Percentiles rank a stretch among this genome's conserved stretches.
phyloP scores from a whole-genome alignment of 2,888 invertebrate species.

The Pyrochroa serraticornis region DNA sequence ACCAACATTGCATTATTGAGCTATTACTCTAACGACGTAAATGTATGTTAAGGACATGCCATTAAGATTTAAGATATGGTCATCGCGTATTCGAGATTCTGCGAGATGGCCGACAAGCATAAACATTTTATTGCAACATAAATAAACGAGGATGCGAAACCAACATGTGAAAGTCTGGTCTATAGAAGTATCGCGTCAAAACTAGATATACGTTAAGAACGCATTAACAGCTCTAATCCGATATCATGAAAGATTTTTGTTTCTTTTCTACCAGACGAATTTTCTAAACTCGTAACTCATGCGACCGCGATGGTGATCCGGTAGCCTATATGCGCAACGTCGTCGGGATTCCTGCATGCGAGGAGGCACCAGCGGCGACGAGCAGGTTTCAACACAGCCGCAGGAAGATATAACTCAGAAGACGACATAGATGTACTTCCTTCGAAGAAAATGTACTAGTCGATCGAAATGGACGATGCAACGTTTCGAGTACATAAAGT shows the following conservation, averaged over 20 bases:
- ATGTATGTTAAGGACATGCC: conserved; percentile 32
- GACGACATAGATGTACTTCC: conserved; percentile 41
- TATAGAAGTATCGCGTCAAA: too few relatives aligned
- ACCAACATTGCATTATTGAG: conserved; percentile 27
- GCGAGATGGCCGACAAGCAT: conserved; percentile 24
- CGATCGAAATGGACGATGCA: too few relatives aligned
- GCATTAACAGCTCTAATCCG: conserved; percentile 46
- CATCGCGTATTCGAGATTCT: conserved; percentile 24
- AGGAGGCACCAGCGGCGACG: conserved; percentile 44
- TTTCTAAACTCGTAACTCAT: conserved; percentile 43
- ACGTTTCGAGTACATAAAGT: too few relatives aligned
- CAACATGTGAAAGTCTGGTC: conserved; percentile 1
- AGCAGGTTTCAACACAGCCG: conserved; percentile 45
- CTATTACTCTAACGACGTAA: conserved; percentile 36
- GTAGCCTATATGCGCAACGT: conserved; percentile 46
- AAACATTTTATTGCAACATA: conserved; percentile 32
- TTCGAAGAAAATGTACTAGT: conserved; percentile 12
- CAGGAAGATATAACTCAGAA: conserved; percentile 47
- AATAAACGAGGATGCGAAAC: conserved; percentile 23
- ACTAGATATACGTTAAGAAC: conserved; percentile 10
- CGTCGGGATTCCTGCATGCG: conserved; percentile 49
- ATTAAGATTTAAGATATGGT: conserved; percentile 38
- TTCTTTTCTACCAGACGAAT: background rate
- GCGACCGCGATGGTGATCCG: conserved; percentile 42
- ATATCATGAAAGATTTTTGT: conserved; percentile 34